Evolutionary conservation across 2,113 vertebrate genomes (phyloP), one percentile per base, ranked within the genome.

Genomic region (Prochilodus magdalenae): DNA sequence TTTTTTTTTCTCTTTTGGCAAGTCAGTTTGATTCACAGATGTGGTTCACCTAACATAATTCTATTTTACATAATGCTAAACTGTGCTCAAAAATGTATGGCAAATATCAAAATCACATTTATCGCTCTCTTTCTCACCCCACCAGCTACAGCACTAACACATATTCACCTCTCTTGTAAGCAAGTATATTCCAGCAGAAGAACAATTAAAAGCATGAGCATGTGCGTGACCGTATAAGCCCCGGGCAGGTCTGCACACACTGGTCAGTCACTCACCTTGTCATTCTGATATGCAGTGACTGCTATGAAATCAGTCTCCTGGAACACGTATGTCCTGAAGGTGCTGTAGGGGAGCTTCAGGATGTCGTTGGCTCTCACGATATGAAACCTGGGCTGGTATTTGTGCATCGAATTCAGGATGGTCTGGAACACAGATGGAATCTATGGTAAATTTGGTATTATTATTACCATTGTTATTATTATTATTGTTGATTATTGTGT

Each of bases 351-450:
- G 62, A 99, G 95, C 93, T 98, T 98, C 92, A 99, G 92, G 78
- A 99, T 97, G 90, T 99, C 96, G 80, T 98, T 99, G 84, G 98
- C 96, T 88, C 95, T 92, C 57, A 99, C 98, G 16, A 99, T 96
- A 85, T 99, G 98, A 87, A 99, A 99, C 66, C 98, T 92, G 24
- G 97, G 98, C 69, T 99, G 98, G 89, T 99, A 99, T 89, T 99
- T 99, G 87, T 99, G 98, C 98, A 99, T 99, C n/a, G 98, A 99
- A 89, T 99, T 99, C 85, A 99, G 90, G 90, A 99, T 98, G 51
- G 98, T 99, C 98, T 99, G 93, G 1, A 30, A 86, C 83, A 82
- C 79, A 77, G 71, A 77, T 36, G 6, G 6, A 81, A 57, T 22
- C 7, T n/a, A 63, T 24, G 18, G 29, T 51, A 29, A 36, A n/a